Evolutionary conservation across 1,140 invertebrate genomes (phyloP), one percentile per base, ranked within the genome.

Genomic region (Branchinecta lindahli): DNA sequence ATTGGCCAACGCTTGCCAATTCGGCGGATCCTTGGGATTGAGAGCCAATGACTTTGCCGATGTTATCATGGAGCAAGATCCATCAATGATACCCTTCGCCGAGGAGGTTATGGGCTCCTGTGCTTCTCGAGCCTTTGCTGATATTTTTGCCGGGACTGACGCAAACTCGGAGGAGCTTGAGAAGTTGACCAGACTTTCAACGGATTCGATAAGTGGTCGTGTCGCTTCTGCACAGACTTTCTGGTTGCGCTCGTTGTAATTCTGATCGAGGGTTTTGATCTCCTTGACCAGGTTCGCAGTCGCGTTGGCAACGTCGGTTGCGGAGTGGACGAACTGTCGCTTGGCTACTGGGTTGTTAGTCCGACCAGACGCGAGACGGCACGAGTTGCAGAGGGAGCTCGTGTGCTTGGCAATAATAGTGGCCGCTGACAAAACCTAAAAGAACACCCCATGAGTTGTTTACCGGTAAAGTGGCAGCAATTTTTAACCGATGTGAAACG

Each of bases 321-420:
- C 95, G 71, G 92, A 91, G 77, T 98, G 93, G 18, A 99, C 94
- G 79, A 99, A 98, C 77, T 98, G 94, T 72, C 94, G 81, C 79
- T 97, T 97, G 52, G 93, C 91, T 21, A 92, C 90, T 0, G 94
- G 90, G 80, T 98, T 96, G 68, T 83, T 86, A 5, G 92, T 96
- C 78, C 90, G 92, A 67, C 89, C 89, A 12, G 94, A 96, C 0
- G 96, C 95, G 4, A 88, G 82, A 20, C 96, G 84, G 77, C 96
- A 98, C 45, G 94, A 90, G 76, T 94, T 96, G 78, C 95, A 98
- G 15, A 98, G 81, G 10, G 93, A 87, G 72, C 92, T 95, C 0
- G 96, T 98, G 79, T 98, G 92, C 77, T 96, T 96, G 6, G 96
- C 96, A 69, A 98, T 94, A 61, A 90, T 85, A 0, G 94, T 98